Conservation (phyloP, 2,888 invertebrate genomes). For the Protula sp. region DNA sequence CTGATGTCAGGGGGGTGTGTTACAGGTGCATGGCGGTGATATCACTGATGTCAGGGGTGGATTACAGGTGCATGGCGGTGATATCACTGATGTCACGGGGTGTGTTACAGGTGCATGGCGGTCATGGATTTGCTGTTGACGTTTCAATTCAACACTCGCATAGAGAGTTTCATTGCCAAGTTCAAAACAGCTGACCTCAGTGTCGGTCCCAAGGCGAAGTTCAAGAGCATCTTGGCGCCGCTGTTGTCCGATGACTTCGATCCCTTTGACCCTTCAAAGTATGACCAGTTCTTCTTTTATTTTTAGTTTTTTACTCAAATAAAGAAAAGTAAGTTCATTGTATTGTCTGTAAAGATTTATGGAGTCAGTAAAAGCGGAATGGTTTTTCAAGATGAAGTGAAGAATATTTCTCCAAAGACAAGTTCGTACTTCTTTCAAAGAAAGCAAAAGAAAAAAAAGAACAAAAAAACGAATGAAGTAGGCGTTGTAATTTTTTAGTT, state of each 20-base stretch:
- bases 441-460: no score
- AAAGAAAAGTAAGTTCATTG: no score
- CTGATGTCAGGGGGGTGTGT: no score
- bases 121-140: conserved; percentile 50
- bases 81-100: no score
- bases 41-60: no score
- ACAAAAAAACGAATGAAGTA: no score
- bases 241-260: conserved; percentile 24
- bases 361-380: background rate
- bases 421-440: no score
- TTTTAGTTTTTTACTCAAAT: background rate
- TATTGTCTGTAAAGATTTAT: no score
- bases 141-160: conserved; percentile 50
- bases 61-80: no score
- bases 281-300: background rate
- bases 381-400: background rate
- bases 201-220: conserved; percentile 14
- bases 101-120: conserved; percentile 52
- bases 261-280: conserved; percentile 24
- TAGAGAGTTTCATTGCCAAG: conserved; percentile 38
- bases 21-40: no score
- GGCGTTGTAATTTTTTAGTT: no score
- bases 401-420: no score
- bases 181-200: conserved; percentile 29
- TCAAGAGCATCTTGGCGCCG: conserved; percentile 18